Conservation (phyloP, 2,797 vertebrate genomes). For the Potorous gilbertii region DNA sequence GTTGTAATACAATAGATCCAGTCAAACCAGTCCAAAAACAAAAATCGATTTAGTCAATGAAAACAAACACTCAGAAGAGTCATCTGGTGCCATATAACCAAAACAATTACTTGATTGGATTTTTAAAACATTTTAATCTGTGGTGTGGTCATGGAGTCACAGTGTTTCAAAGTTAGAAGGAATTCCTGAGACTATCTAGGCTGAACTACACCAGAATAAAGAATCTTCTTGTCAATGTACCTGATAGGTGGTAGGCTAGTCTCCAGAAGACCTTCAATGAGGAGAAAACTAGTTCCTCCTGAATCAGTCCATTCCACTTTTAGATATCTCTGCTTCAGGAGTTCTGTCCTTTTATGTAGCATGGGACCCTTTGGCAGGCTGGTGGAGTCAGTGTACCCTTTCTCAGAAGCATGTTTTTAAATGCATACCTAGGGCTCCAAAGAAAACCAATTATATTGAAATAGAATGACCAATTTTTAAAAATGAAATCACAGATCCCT, state of each 20-base stretch:
- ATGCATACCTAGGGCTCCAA: not conserved
- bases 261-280: not conserved
- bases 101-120: not conserved
- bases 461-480: not conserved
- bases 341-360: not conserved
- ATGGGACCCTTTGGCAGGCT: not conserved
- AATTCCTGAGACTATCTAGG: not conserved
- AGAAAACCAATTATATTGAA: not conserved
- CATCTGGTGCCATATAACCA: not conserved
- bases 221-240: not conserved
- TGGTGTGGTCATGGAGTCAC: not conserved
- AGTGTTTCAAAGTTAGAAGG: not conserved
- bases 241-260: not conserved
- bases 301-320: not conserved
- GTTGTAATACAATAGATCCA: conserved; percentile 4
- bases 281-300: not conserved
- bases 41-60: not conserved
- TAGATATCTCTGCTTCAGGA: not conserved
- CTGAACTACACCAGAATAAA: not conserved
- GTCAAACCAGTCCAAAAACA: not conserved
- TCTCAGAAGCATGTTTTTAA: not conserved
- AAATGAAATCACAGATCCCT: not conserved
- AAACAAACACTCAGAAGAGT: not conserved
- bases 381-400: not conserved
- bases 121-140: not conserved